Percentiles rank a stretch among this genome's conserved stretches.
Evolutionary conservation across 2,113 vertebrate species (phyloP).

Genomic region (Mobula hypostoma): DNA sequence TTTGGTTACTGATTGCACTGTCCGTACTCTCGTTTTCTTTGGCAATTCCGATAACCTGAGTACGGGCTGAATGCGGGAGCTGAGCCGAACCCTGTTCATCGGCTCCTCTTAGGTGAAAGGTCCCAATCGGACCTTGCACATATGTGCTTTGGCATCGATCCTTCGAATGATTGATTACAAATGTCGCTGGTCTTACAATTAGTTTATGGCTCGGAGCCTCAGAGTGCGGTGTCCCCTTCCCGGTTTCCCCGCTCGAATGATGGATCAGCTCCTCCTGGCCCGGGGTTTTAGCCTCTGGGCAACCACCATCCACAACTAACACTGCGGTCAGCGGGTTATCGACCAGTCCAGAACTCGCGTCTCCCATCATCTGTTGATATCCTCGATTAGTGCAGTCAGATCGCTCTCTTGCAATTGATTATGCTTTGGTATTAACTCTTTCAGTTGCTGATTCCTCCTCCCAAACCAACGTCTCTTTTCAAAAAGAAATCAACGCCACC

Average conservation of each 20-base stretch:
- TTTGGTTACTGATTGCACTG: constrained; percentile 27
- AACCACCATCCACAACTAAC: neutral
- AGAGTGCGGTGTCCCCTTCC: neutral
- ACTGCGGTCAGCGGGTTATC: neutral
- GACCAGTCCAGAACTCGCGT: constrained; percentile 12
- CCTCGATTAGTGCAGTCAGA: neutral
- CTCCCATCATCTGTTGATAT: constrained; percentile 33
- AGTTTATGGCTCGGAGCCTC: neutral
- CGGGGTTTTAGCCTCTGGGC: neutral
- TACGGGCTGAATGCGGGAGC: neutral
- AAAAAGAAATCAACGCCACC: neutral
- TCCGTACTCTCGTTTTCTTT: constrained; percentile 12
- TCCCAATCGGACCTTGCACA: neutral
- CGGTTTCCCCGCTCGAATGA: neutral
- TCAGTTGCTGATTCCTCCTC: neutral
- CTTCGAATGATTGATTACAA: neutral
- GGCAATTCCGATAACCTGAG: neutral
- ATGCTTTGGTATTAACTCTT: neutral
- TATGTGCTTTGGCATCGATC: constrained; percentile 3
- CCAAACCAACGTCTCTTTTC: neutral
- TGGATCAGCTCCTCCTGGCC: neutral
- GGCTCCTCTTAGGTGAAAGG: neutral
- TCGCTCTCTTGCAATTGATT: neutral
- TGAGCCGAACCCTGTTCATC: neutral
- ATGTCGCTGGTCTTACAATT: neutral